Percentiles rank a stretch among this genome's conserved stretches.
Evolutionary conservation across 2,113 vertebrate species (phyloP).

Genomic region (Promerops cafer): DNA sequence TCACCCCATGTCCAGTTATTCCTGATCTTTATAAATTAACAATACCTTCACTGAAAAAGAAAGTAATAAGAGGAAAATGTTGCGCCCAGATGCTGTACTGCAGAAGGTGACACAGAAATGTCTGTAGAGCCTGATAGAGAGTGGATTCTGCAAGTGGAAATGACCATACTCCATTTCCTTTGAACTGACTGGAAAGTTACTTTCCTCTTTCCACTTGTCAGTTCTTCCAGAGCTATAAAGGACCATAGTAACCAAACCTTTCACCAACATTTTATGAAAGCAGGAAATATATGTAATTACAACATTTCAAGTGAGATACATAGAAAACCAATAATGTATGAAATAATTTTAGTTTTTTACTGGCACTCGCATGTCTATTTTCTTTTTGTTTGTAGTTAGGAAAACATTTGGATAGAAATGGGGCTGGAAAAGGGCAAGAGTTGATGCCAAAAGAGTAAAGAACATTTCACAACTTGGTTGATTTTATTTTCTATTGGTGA

Average conservation of each 20-base stretch:
- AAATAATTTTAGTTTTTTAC: neutral
- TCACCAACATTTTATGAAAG: constrained; percentile 24
- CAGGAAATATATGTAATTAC: constrained; percentile 26
- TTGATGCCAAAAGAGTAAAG: neutral
- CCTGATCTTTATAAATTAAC: neutral
- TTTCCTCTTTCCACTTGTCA: neutral
- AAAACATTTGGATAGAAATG: neutral
- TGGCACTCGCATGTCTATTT: neutral
- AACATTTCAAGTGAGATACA: neutral
- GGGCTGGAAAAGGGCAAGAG: neutral
- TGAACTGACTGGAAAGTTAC: neutral
- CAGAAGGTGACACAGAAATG: neutral
- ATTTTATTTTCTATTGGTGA: neutral
- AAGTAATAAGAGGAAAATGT: constrained; percentile 2
- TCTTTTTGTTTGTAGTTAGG: neutral
- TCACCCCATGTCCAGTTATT: neutral
- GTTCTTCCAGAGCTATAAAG: neutral
- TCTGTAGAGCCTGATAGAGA: neutral
- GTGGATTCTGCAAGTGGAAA: neutral
- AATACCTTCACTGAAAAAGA: neutral
- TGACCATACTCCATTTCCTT: neutral
- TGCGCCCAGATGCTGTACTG: constrained; percentile 16
- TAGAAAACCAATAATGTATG: neutral
- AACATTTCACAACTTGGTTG: neutral
- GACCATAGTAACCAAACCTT: neutral